phyloP scores from a whole-genome alignment of 2,888 invertebrate species.

The Drosophila bunnanda region DNA sequence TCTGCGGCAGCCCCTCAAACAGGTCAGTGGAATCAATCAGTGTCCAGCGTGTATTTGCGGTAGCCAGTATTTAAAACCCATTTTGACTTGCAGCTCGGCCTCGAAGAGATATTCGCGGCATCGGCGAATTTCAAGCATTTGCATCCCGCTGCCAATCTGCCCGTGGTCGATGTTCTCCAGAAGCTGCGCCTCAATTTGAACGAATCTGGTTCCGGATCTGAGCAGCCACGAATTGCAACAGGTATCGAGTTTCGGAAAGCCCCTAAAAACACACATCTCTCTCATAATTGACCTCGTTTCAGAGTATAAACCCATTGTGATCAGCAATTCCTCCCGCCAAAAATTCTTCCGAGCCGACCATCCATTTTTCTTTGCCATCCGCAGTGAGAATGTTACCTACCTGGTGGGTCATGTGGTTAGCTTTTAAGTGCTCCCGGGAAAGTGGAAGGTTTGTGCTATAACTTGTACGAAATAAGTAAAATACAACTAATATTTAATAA shows the following conservation, averaged over 20 bases:
- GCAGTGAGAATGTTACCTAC: conserved; percentile 72
- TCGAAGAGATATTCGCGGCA: conserved; percentile 87
- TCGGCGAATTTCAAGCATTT: conserved; percentile 89
- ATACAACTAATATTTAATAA: conserved; percentile 26
- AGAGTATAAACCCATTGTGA: conserved; percentile 81
- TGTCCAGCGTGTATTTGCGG: background rate
- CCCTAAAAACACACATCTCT: background rate
- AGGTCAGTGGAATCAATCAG: conserved; percentile 56
- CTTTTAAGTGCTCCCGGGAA: conserved; percentile 53
- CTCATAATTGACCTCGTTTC: conserved; percentile 5
- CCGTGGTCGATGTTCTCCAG: conserved; percentile 90
- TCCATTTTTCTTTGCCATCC: conserved; percentile 82
- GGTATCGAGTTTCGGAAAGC: conserved; percentile 85
- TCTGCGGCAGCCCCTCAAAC: conserved; percentile 84
- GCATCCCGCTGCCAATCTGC: conserved; percentile 68
- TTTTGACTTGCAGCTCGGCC: conserved; percentile 87
- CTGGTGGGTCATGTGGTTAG: conserved; percentile 79
- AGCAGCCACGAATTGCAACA: conserved; percentile 88
- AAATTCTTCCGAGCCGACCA: conserved; percentile 83
- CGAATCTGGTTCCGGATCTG: conserved; percentile 94
- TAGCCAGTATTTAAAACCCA: background rate
- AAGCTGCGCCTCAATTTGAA: conserved; percentile 94
- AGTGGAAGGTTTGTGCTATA: conserved; percentile 14
- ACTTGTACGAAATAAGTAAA: conserved; percentile 24
- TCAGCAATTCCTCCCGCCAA: conserved; percentile 79